Conservation (phyloP, 2,888 invertebrate genomes). For the Tachystola acroxantha region DNA sequence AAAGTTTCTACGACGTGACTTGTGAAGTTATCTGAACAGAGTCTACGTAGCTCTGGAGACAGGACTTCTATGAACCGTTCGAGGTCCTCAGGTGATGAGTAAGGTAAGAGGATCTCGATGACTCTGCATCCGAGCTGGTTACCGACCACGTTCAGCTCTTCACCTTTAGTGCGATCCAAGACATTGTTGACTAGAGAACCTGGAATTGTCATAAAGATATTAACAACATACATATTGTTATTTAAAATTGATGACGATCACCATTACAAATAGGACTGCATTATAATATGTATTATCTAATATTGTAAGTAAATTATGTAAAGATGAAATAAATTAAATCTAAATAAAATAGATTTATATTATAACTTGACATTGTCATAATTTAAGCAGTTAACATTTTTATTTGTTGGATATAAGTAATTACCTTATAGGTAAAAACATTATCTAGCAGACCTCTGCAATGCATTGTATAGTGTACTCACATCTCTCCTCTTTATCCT, state of each 20-base stretch:
- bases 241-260: too few species aligned
- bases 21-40: conserved; percentile 87
- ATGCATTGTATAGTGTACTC: conserved; percentile 26
- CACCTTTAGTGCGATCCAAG: conserved; percentile 82
- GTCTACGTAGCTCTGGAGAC: conserved; percentile 80
- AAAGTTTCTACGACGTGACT: conserved; percentile 89
- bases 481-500: conserved; percentile 85
- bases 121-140: conserved; percentile 90
- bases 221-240: neutral
- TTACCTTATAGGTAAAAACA: too few species aligned
- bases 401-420: too few species aligned
- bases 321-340: too few species aligned
- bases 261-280: too few species aligned
- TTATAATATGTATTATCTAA: too few species aligned
- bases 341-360: too few species aligned
- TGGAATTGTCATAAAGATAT: conserved; percentile 39
- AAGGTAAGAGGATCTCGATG: conserved; percentile 85
- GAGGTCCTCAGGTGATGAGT: conserved; percentile 80
- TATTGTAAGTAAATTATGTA: too few species aligned
- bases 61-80: conserved; percentile 81
- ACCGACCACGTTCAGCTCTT: conserved; percentile 84
- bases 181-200: conserved; percentile 86
- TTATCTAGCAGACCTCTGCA: too few species aligned
- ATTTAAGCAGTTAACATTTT: too few species aligned
- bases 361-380: too few species aligned